Base-by-base conservation (phyloP, 2,797 vertebrate species). In the Distichodus sexfasciatus region DNA sequence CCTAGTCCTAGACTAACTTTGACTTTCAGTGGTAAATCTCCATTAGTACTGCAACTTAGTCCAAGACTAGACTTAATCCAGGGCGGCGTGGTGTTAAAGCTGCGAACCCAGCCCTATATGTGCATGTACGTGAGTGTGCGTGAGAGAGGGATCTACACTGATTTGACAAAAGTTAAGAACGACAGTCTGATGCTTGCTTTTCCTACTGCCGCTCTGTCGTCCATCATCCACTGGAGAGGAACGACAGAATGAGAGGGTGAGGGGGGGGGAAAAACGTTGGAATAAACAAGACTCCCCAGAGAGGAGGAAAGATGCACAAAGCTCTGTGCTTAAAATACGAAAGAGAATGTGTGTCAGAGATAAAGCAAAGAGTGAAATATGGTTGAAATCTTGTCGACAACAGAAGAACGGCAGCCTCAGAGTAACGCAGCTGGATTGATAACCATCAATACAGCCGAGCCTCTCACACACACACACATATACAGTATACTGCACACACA, bases 281-380 rank as follows among this genome's bases (percentile, higher is more conserved):
- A 2, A 65, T 14, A 53, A 14, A 31, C 19, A 10, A 53, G 1
- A 17, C n/a, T 61, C 57, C 58, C 47, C 50, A 17, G 14, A 28
- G 38, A n/a, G 54, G 21, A 21, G 5, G 54, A 62, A 33, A 29
- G 31, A 48, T 46, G 46, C 48, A 70, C 41, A 46, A 19, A 28
- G 33, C 33, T 58, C 61, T 61, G 59, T 51, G 60, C 54, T 46
- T 40, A 8, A 76, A 64, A 72, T 57, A 74, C 33, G 54, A 79
- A 65, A 4, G 24, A 53, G 24, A 15, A 7, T 44, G 12, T 23
- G n/a, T n/a, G 21, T 10, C 14, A 6, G 24, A 3, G 19, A 71
- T 64, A 26, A 47, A 26, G 15, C 21, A 38, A 8, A 29, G 14
- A 46, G 33, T 43, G 53, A 46, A 55, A 24, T 6, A 33, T 23